Percentiles rank a stretch among this genome's conserved stretches.
phyloP scores from a whole-genome alignment of 2,888 invertebrate genomes.

The Ophion ventricosus region DNA sequence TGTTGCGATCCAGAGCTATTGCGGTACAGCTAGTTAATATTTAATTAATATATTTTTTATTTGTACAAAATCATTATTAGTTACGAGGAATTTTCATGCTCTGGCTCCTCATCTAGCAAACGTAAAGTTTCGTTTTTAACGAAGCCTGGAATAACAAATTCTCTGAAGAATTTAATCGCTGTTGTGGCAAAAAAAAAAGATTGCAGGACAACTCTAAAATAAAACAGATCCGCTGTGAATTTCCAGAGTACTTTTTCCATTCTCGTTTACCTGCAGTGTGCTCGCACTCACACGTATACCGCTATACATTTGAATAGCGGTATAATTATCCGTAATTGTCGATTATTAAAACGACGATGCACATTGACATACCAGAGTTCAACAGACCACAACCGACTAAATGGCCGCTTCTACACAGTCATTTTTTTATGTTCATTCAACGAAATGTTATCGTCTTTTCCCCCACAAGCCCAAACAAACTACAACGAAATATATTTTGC shows the following conservation, averaged over 20 bases:
- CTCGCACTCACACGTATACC: background rate
- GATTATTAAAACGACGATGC: conserved; percentile 59
- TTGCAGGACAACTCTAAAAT: background rate
- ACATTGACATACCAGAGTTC: conserved; percentile 58
- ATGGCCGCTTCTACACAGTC: conserved; percentile 17
- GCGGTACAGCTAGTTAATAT: too few relatives aligned
- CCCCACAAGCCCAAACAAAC: background rate
- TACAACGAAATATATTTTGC: background rate
- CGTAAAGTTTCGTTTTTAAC: background rate
- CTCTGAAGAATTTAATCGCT: background rate
- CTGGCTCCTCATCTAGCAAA: too few relatives aligned
- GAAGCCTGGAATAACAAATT: background rate
- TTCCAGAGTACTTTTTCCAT: background rate
- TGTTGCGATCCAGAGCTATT: too few relatives aligned
- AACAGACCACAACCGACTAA: conserved; percentile 36
- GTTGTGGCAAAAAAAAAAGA: background rate
- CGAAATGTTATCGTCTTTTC: background rate
- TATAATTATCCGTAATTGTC: conserved; percentile 47
- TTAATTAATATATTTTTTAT: too few relatives aligned
- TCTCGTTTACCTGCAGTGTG: background rate
- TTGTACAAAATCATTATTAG: too few relatives aligned
- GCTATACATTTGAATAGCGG: conserved; percentile 45
- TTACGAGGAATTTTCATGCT: too few relatives aligned
- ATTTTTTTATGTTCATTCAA: background rate
- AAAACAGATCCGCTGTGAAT: background rate